Conservation (phyloP, 2,113 vertebrate genomes). For the Platysteira castanea region DNA sequence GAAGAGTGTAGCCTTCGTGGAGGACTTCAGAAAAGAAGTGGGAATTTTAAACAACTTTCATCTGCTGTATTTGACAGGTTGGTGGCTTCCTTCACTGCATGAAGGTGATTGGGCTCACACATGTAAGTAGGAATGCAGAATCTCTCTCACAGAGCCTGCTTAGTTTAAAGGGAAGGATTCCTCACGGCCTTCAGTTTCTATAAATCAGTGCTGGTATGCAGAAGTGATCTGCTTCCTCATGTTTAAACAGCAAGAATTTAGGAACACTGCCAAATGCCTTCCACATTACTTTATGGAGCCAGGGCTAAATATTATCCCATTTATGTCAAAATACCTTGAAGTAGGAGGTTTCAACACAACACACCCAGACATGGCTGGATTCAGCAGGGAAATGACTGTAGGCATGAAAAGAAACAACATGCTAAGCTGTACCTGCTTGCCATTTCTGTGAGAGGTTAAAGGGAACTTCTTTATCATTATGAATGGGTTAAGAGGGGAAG, state of each 20-base stretch:
- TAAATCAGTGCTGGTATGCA: not conserved
- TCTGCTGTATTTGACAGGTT: not conserved
- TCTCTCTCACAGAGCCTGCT: not conserved
- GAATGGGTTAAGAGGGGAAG: not conserved
- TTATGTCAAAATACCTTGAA: not conserved
- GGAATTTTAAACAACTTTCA: not conserved
- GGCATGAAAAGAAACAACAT: not conserved
- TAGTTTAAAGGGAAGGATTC: not conserved
- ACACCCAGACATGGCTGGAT: not conserved
- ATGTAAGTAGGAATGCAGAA: not conserved
- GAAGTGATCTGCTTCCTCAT: not conserved
- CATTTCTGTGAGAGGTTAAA: not conserved
- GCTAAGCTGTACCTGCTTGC: not conserved
- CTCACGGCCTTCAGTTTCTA: not conserved
- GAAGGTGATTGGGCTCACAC: not conserved
- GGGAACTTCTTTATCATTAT: not conserved
- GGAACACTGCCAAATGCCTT: conserved; percentile 8
- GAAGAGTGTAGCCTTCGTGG: not conserved
- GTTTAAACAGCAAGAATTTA: not conserved
- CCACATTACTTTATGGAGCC: not conserved
- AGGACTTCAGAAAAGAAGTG: not conserved
- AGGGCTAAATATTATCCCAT: not conserved
- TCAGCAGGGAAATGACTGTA: not conserved
- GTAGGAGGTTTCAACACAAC: not conserved
- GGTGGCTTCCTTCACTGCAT: not conserved